Evolutionary conservation across 2,888 invertebrate species (phyloP).

Genomic region (Microctonus aethiopoides): DNA sequence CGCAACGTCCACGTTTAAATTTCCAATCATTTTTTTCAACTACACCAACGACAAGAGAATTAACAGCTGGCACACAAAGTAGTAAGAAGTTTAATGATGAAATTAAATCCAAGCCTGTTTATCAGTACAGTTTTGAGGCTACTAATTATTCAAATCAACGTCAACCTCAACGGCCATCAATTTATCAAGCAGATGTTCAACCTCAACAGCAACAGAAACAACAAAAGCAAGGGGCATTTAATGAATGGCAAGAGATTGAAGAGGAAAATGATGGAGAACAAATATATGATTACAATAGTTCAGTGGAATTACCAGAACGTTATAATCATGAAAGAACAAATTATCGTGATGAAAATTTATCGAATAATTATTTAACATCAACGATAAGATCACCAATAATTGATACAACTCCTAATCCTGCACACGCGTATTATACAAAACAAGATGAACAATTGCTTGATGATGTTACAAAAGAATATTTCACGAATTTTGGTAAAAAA

Average conservation of each 20-base stretch:
- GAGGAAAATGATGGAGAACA: constrained; percentile 33
- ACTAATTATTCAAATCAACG: constrained; percentile 65
- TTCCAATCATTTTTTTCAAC: constrained; percentile 52
- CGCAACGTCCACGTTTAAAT: constrained; percentile 43
- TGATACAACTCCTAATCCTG: constrained; percentile 70
- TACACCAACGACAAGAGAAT: constrained; percentile 45
- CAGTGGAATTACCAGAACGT: not conserved
- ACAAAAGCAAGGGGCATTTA: constrained; percentile 46
- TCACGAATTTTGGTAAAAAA: constrained; percentile 80
- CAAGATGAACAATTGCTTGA: constrained; percentile 76
- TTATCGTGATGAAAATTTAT: constrained; percentile 25
- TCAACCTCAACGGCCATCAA: constrained; percentile 38
- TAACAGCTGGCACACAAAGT: constrained; percentile 51
- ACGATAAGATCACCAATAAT: constrained; percentile 59
- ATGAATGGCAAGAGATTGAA: constrained; percentile 53
- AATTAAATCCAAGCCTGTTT: constrained; percentile 72
- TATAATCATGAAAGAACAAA: constrained; percentile 4
- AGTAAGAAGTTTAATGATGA: constrained; percentile 43
- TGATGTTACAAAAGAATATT: constrained; percentile 80
- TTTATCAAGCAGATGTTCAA: constrained; percentile 31
- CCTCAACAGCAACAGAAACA: constrained; percentile 38
- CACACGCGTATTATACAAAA: constrained; percentile 76
- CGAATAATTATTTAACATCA: constrained; percentile 46
- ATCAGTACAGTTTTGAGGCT: constrained; percentile 80
- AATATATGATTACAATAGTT: constrained; percentile 47